Evolutionary conservation across 37 sponge, comb jelly and placozoan genomes (phyloP), one percentile per base, ranked within the genome.

Genomic region (Halichondria panicea): DNA sequence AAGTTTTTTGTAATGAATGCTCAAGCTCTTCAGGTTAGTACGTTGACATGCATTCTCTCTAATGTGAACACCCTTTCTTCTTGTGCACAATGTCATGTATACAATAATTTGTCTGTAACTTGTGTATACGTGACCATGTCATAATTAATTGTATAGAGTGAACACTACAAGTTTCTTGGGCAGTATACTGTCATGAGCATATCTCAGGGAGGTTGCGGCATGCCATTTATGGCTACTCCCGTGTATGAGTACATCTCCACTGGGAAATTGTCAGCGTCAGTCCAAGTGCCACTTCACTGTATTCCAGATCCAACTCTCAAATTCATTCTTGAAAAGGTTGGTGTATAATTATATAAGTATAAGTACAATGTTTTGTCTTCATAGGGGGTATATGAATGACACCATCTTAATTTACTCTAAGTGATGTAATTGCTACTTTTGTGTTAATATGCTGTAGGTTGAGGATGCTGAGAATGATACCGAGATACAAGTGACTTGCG

Each of bases 101-200:
- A 64, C 38, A 33, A 64, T 30, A 64, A 35, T 34, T 36, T n/a
- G n/a, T n/a, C n/a, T n/a, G n/a, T n/a, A n/a, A n/a, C n/a, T n/a
- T n/a, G n/a, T n/a, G n/a, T n/a, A n/a, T n/a, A n/a, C n/a, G n/a
- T n/a, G n/a, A n/a, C n/a, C n/a, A n/a, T n/a, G n/a, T n/a, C 32
- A 50, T 18, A n/a, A 21, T 50, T 4, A 18, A 30, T 63, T 33
- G 43, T 50, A 21, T 32, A 71, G 72, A 50, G 35, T 8, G 28
- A 36, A 57, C 61, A 59, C 41, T 38, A 36, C 22, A 27, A 38
- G 19, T 7, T n/a, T 15, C 18, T 79, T 13, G 82, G 82, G n/a
- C 31, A 41, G 30, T 81, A 72, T 62, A 52, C 66, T 25, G 73
- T 53, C 21, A 81, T 81, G 82, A 72, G 74, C 4, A 45, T 71